Evolutionary conservation across 2,797 vertebrate species (phyloP).

Genomic region (Danionella dracula): DNA sequence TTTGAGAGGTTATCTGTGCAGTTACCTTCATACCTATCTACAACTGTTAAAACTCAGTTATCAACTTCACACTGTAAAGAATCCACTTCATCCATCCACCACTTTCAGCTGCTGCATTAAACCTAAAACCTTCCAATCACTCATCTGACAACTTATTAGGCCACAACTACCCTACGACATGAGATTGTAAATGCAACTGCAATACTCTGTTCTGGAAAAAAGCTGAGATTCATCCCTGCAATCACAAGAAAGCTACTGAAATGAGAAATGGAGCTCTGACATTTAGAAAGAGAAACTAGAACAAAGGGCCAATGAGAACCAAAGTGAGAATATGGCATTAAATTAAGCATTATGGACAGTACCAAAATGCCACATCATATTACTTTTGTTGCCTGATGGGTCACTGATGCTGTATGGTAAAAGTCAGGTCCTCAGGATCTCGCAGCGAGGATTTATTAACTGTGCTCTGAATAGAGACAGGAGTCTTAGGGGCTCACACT

Average conservation of each 20-base stretch:
- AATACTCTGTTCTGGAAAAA: neutral
- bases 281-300: conserved; percentile 11
- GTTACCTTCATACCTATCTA: no score
- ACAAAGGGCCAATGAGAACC: conserved; percentile 5
- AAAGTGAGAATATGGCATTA: neutral
- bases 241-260: neutral
- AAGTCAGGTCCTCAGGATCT: neutral
- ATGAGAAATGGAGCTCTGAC: conserved; percentile 13
- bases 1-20: no score
- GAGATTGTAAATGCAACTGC: no score
- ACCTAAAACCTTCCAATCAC: no score
- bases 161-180: no score
- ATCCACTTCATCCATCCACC: no score
- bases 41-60: no score
- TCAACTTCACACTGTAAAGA: no score
- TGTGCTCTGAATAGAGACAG: neutral
- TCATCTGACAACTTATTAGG: no score
- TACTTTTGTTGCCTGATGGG: neutral
- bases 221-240: neutral
- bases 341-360: neutral
- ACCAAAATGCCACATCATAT: conserved; percentile 8
- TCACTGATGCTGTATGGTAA: neutral
- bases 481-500: neutral
- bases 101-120: no score
- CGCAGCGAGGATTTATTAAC: neutral